These are phyloP conservation scores for Torymus auratus DNA, from an alignment of 2,888 invertebrate genomes.

Conservation along the genomic window DNA sequence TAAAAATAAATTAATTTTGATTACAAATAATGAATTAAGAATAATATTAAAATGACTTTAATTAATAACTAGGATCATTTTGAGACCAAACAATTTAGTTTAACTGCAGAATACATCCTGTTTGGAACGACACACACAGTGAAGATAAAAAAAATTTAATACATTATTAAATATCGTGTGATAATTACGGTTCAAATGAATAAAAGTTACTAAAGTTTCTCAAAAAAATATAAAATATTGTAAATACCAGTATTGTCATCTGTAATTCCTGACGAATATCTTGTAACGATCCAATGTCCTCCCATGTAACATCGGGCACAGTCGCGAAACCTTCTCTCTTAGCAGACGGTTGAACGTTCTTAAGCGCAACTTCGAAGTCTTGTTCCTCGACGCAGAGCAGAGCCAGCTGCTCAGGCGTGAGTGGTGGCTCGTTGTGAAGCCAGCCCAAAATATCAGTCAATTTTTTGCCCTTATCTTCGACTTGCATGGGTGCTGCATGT, in stretches of 20 bases:
- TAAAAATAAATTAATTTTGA: constrained; percentile 69
- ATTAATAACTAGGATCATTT: too few relatives aligned
- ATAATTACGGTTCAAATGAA: not conserved
- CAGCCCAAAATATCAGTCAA: constrained; percentile 81
- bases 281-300: constrained; percentile 94
- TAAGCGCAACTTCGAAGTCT: constrained; percentile 88
- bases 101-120: too few relatives aligned
- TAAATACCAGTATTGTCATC: constrained; percentile 87
- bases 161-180: not conserved
- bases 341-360: constrained; percentile 92
- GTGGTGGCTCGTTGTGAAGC: constrained; percentile 82
- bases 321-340: constrained; percentile 98
- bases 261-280: constrained; percentile 93
- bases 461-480: constrained; percentile 46
- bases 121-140: too few relatives aligned
- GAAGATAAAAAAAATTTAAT: too few relatives aligned
- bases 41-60: too few relatives aligned
- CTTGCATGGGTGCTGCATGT: not conserved
- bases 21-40: constrained; percentile 1
- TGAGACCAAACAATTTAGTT: too few relatives aligned
- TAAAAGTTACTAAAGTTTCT: not conserved
- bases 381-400: constrained; percentile 84
- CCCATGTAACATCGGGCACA: constrained; percentile 98
- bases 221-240: not conserved
- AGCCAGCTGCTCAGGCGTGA: constrained; percentile 81